Evolutionary conservation across 2,113 vertebrate species (phyloP).

Genomic region (Microtus richardsoni): DNA sequence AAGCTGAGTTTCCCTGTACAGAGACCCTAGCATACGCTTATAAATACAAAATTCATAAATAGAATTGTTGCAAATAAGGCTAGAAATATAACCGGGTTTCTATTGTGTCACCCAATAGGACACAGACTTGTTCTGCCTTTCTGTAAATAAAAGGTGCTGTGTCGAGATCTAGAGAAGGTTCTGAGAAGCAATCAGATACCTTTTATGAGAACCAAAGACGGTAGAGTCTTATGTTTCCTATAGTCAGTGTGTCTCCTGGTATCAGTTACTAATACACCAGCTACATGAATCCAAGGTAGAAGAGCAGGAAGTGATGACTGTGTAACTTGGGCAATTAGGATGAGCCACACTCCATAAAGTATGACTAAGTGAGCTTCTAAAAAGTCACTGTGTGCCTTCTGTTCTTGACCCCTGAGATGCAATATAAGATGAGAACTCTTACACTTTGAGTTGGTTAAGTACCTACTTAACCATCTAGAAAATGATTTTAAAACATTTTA

Average conservation of each 20-base stretch:
- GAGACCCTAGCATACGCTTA: neutral
- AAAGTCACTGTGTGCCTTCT: slow-evolving; percentile 24
- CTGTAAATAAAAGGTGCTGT: slow-evolving; percentile 30
- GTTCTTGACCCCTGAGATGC: slow-evolving; percentile 52
- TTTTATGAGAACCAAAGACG: slow-evolving; percentile 54
- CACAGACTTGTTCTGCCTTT: neutral
- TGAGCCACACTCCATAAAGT: slow-evolving; percentile 59
- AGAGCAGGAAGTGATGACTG: neutral
- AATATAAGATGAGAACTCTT: neutral
- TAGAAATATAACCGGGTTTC: neutral
- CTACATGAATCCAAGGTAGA: slow-evolving; percentile 56
- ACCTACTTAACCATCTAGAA: slow-evolving; percentile 57
- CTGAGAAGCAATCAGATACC: slow-evolving; percentile 3
- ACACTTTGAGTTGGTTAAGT: slow-evolving; percentile 1
- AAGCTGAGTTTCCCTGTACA: neutral
- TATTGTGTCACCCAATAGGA: neutral
- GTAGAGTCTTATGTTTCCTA: slow-evolving; percentile 38
- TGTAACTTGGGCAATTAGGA: slow-evolving; percentile 59
- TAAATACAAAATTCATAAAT: neutral
- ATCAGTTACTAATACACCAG: slow-evolving; percentile 9
- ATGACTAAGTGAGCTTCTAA: slow-evolving; percentile 64
- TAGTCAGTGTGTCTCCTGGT: slow-evolving; percentile 23
- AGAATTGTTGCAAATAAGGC: neutral
- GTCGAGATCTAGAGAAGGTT: slow-evolving; percentile 18
- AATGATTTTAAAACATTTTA: slow-evolving; percentile 39